These are phyloP conservation scores for Potamarius usumacintae DNA, from an alignment of 2,113 vertebrate species.

Conservation along the genomic window DNA sequence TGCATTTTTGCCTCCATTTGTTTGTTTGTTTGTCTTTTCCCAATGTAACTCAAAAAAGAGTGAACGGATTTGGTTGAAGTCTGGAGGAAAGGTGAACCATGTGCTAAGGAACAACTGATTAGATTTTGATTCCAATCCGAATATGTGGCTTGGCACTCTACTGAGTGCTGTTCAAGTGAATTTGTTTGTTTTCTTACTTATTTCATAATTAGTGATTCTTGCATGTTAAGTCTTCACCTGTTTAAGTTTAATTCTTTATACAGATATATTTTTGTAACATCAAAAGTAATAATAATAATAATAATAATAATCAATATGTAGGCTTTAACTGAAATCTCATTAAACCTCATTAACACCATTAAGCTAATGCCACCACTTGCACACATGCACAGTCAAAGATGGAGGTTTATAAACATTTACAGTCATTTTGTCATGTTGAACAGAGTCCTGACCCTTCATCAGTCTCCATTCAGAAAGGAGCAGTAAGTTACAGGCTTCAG, in stretches of 20 bases:
- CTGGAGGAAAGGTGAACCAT: too few relatives aligned
- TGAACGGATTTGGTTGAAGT: too few relatives aligned
- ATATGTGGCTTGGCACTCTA: too few relatives aligned
- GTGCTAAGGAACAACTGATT: too few relatives aligned
- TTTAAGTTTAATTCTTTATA: background rate
- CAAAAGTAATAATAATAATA: too few relatives aligned
- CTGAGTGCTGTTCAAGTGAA: too few relatives aligned
- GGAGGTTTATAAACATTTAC: slow-evolving; percentile 46
- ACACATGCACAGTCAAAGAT: slow-evolving; percentile 17
- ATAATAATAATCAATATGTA: background rate
- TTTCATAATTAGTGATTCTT: background rate
- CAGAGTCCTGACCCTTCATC: slow-evolving; percentile 29
- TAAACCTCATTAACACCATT: background rate
- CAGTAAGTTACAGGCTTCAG: background rate
- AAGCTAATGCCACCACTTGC: background rate
- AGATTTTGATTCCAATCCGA: too few relatives aligned
- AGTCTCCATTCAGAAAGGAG: slow-evolving; percentile 40
- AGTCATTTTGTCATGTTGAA: slow-evolving; percentile 39
- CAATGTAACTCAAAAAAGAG: too few relatives aligned
- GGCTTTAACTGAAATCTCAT: background rate
- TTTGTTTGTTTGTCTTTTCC: background rate
- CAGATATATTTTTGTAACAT: too few relatives aligned
- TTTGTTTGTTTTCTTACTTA: background rate
- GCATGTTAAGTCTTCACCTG: background rate
- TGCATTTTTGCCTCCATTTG: background rate